Conservation (phyloP, 2,888 invertebrate genomes). For the Melipona bicolor region DNA sequence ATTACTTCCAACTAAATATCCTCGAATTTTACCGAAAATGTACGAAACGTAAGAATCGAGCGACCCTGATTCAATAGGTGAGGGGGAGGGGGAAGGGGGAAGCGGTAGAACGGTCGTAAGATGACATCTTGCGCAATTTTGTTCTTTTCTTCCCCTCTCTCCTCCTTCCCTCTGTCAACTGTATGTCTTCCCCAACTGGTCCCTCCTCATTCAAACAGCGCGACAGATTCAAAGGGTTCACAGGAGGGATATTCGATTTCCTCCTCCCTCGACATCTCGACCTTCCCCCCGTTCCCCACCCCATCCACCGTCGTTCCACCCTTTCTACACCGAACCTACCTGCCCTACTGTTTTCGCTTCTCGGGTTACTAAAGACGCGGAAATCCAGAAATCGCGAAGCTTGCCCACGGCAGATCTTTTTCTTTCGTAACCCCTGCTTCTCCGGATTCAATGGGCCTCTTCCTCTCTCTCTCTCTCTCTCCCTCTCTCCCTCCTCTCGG, state of each 20-base stretch:
- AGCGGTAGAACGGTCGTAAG: constrained; percentile 57
- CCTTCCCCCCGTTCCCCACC: constrained; percentile 27
- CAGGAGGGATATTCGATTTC: constrained; percentile 63
- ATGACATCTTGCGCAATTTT: constrained; percentile 84
- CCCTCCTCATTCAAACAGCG: constrained; percentile 48
- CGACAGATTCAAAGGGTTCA: constrained; percentile 67
- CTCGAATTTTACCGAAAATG: too few relatives aligned
- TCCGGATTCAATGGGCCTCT: constrained; percentile 53
- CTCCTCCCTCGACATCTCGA: constrained; percentile 42
- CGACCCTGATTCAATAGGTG: too few relatives aligned
- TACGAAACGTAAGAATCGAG: too few relatives aligned
- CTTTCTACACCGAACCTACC: constrained; percentile 65
- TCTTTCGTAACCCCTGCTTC: background rate
- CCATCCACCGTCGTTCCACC: constrained; percentile 4
- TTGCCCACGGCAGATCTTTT: constrained; percentile 53
- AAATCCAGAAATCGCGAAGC: constrained; percentile 83
- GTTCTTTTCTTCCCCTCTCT: constrained; percentile 58
- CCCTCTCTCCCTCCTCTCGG: constrained; percentile 9
- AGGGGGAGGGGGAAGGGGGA: too few relatives aligned
- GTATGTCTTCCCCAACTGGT: constrained; percentile 29
- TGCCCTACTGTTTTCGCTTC: constrained; percentile 79
- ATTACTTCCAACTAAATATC: too few relatives aligned
- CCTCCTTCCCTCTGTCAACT: constrained; percentile 33
- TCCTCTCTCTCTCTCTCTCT: constrained; percentile 43
- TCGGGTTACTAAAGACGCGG: constrained; percentile 83